Conservation (phyloP, 2,797 vertebrate genomes). For the Intellagama lesueurii region DNA sequence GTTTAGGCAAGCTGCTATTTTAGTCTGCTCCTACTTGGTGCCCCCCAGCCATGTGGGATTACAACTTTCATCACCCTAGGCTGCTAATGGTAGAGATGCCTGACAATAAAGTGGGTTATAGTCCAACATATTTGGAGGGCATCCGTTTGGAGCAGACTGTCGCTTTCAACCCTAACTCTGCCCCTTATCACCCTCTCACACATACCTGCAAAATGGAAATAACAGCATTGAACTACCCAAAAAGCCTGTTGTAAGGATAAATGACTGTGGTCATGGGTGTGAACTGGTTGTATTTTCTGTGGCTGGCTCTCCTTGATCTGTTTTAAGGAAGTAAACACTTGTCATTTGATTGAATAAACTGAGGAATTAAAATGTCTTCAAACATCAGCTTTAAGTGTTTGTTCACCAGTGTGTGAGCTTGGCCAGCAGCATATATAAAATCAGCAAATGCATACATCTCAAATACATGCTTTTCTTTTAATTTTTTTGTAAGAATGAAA, state of each 20-base stretch:
- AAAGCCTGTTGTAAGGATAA: background rate
- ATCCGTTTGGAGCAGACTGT: background rate
- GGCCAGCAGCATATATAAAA: background rate
- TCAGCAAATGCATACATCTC: background rate
- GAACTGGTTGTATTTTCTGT: background rate
- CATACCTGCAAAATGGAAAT: background rate
- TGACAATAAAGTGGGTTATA: background rate
- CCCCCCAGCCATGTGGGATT: background rate
- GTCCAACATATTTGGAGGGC: background rate
- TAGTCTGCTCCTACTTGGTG: background rate
- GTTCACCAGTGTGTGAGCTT: background rate
- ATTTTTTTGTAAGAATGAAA: background rate
- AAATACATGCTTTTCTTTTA: background rate
- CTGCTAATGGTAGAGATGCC: background rate
- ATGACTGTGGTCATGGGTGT: background rate
- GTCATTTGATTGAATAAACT: background rate
- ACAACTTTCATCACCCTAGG: background rate
- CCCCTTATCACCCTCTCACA: background rate
- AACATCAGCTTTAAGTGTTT: background rate
- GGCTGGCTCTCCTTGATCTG: background rate
- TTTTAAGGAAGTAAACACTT: background rate
- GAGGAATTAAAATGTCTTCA: background rate
- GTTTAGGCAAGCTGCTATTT: background rate
- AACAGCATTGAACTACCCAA: background rate
- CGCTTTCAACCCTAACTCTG: background rate